A percentile compares a stretch with the other conserved stretches of the same genome.
Conservation (phyloP, 1,140 invertebrate genomes). For the Marisa cornuarietis region DNA sequence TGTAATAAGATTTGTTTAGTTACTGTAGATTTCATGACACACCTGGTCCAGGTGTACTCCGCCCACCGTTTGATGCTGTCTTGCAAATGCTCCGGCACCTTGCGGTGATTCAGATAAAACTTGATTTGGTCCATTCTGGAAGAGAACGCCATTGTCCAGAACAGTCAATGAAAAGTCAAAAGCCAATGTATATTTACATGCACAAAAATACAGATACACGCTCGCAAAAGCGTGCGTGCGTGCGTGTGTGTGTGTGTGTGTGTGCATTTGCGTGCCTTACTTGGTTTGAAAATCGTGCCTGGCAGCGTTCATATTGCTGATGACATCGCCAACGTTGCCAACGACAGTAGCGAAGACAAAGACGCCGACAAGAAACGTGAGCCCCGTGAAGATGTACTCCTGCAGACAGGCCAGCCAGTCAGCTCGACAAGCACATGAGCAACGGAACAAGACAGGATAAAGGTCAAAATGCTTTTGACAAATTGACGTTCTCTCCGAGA, state of each 20-base stretch:
- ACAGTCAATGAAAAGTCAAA: not conserved
- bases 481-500: too few relatives aligned
- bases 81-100: constrained; percentile 94
- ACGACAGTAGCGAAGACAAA: constrained; percentile 98
- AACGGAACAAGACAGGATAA: too few relatives aligned
- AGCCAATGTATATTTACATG: too few relatives aligned
- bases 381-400: constrained; percentile 90
- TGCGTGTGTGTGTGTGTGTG: too few relatives aligned
- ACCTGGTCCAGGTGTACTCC: constrained; percentile 94
- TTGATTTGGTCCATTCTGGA: constrained; percentile 86
- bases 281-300: constrained; percentile 92
- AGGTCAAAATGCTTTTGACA: too few relatives aligned
- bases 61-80: constrained; percentile 92
- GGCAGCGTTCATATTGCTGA: constrained; percentile 97
- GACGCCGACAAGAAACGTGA: constrained; percentile 94
- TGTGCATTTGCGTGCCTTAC: constrained; percentile 22
- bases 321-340: constrained; percentile 95
- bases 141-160: not conserved
- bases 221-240: too few relatives aligned
- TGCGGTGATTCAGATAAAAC: constrained; percentile 95
- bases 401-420: constrained; percentile 19
- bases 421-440: not conserved
- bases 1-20: not conserved
- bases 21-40: constrained; percentile 18
- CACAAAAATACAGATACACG: too few relatives aligned